Evolutionary conservation across 2,797 vertebrate species (phyloP).

Genomic region (Cynopterus sphinx): DNA sequence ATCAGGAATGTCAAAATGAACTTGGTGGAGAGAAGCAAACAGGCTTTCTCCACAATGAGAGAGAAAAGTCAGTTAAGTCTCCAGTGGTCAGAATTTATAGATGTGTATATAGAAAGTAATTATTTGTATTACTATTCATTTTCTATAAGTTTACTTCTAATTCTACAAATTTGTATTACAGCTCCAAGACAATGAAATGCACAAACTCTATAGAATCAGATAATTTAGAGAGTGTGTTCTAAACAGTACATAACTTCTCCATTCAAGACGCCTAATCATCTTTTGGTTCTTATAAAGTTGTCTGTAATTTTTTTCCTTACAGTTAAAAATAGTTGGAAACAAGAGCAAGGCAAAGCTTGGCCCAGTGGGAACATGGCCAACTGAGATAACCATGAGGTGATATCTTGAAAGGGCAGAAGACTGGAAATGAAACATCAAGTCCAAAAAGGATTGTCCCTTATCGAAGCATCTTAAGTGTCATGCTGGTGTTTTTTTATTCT

Average conservation of each 20-base stretch:
- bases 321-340: background rate
- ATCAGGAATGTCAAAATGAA: background rate
- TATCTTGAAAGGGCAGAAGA: background rate
- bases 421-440: background rate
- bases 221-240: background rate
- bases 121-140: background rate
- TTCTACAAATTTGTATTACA: background rate
- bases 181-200: background rate
- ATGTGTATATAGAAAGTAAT: background rate
- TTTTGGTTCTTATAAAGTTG: background rate
- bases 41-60: background rate
- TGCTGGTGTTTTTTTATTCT: background rate
- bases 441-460: background rate
- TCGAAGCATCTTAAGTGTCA: background rate
- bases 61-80: background rate
- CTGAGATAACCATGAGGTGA: background rate
- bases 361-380: background rate
- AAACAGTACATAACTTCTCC: background rate
- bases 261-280: background rate
- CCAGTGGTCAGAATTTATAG: background rate
- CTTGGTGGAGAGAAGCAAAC: background rate
- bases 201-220: background rate
- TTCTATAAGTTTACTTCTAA: background rate
- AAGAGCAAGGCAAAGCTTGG: background rate
- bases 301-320: background rate